Conservation (phyloP, 92 coral and sea anemone genomes). For the Zoanthus solanderi region DNA sequence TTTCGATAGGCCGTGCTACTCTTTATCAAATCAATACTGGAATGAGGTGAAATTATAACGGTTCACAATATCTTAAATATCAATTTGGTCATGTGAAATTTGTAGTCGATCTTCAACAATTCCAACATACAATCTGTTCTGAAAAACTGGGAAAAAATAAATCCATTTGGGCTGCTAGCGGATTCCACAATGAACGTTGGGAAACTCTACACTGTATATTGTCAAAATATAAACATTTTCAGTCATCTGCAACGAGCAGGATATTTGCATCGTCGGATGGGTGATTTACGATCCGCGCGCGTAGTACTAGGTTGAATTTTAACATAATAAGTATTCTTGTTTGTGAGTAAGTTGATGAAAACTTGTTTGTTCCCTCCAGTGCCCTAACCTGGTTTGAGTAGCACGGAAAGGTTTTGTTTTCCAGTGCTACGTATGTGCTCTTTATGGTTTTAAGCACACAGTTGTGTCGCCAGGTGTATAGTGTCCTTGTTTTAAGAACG, state of each 20-base stretch:
- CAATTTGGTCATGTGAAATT: not conserved
- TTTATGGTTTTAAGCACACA: too few species aligned
- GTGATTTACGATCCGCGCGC: not conserved
- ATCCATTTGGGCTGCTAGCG: too few species aligned
- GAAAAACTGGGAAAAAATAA: too few species aligned
- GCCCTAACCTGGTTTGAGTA: not conserved
- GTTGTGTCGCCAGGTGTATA: too few species aligned
- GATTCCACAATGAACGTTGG: conserved; percentile 1
- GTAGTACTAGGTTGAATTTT: not conserved
- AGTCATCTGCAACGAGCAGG: not conserved
- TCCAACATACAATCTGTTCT: not conserved
- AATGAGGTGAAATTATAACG: too few species aligned
- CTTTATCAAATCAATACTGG: too few species aligned
- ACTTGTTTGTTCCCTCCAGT: not conserved
- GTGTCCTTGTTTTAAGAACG: too few species aligned
- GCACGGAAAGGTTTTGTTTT: not conserved
- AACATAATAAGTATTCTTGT: not conserved
- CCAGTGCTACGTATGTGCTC: too few species aligned
- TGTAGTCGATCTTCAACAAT: not conserved
- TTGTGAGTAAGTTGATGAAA: not conserved
- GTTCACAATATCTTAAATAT: too few species aligned
- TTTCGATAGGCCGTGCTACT: too few species aligned
- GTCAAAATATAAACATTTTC: not conserved
- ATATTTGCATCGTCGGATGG: not conserved
- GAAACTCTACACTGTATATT: not conserved